Percentiles rank a stretch among this genome's conserved stretches.
Conservation (phyloP, 2,797 vertebrate species). For the Lerista edwardsae region DNA sequence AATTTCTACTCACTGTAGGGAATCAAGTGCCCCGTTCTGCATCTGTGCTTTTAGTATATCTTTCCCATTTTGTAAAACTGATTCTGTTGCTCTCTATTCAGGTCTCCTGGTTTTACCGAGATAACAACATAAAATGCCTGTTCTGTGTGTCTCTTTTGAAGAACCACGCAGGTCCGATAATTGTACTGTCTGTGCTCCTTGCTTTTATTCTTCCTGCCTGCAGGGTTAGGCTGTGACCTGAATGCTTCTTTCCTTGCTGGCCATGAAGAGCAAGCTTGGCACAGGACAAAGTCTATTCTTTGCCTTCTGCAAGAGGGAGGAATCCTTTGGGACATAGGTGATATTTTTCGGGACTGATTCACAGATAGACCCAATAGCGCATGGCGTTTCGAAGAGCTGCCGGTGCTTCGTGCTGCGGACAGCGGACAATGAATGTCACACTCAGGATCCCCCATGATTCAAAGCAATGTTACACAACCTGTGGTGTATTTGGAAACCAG, state of each 20-base stretch:
- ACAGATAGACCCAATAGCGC: not conserved
- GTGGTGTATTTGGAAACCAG: not conserved
- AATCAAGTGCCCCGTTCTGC: no score
- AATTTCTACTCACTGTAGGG: no score
- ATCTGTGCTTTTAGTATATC: no score
- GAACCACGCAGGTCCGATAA: not conserved
- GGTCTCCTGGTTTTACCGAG: no score
- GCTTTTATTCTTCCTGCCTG: not conserved
- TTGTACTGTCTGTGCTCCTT: not conserved
- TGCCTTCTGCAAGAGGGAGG: not conserved
- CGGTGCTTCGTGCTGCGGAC: not conserved
- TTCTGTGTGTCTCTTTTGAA: not conserved
- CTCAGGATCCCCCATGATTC: constrained; percentile 6
- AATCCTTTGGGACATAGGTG: not conserved
- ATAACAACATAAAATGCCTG: no score
- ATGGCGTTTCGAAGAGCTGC: not conserved
- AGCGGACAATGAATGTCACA: not conserved
- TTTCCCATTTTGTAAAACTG: no score
- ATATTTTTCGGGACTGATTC: not conserved
- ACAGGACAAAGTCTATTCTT: not conserved
- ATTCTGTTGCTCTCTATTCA: no score
- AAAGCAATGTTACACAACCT: not conserved
- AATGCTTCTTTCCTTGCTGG: not conserved
- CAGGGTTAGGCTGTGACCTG: not conserved
- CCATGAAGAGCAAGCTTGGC: not conserved